Percentiles rank a stretch among this genome's conserved stretches.
These are phyloP conservation scores for Empis livida DNA, from an alignment of 2,888 invertebrate genomes.

Conservation along the genomic window DNA sequence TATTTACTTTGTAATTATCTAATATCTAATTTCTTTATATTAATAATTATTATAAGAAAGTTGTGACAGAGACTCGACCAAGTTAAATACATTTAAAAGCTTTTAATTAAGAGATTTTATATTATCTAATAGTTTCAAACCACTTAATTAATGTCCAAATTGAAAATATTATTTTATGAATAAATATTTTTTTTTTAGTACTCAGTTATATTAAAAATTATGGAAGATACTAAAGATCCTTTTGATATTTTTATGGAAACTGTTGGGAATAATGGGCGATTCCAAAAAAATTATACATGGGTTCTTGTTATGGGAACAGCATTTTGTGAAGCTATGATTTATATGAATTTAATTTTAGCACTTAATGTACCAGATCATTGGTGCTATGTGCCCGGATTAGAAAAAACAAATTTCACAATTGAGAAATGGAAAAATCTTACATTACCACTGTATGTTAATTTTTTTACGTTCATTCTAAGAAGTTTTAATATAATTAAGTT, in stretches of 20 bases:
- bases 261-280: constrained; percentile 41
- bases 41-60: too few relatives aligned
- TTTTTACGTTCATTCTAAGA: too few relatives aligned
- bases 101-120: too few relatives aligned
- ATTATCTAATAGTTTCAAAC: too few relatives aligned
- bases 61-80: too few relatives aligned
- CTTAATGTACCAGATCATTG: constrained; percentile 44
- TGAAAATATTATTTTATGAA: too few relatives aligned
- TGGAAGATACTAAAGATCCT: constrained; percentile 23
- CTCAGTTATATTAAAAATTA: too few relatives aligned
- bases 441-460: constrained; percentile 41
- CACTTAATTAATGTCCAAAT: too few relatives aligned
- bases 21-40: too few relatives aligned
- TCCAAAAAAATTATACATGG: constrained; percentile 39
- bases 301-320: constrained; percentile 38
- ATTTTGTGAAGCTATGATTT: constrained; percentile 38
- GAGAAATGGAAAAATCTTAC: constrained; percentile 41
- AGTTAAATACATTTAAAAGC: too few relatives aligned
- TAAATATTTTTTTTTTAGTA: too few relatives aligned
- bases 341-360: constrained; percentile 42
- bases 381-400: constrained; percentile 42
- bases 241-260: constrained; percentile 41
- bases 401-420: constrained; percentile 35
- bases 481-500: background rate
- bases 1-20: too few relatives aligned